A percentile compares a stretch with the other conserved stretches of the same genome.
Conservation (phyloP, 1,140 invertebrate species). For the Ceratosolen solmsi region DNA sequence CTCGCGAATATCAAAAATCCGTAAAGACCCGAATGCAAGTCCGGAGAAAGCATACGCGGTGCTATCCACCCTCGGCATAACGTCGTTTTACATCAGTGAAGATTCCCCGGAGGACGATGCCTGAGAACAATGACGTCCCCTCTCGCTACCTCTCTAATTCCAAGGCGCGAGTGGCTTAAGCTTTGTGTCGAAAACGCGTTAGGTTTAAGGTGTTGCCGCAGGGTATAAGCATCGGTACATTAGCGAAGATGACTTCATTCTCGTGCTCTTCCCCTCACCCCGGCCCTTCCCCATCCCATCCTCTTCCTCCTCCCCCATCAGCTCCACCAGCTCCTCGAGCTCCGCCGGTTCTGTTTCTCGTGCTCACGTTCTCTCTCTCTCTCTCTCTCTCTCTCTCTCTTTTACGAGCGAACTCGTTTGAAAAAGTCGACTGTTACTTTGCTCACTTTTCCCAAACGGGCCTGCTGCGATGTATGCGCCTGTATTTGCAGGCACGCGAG, state of each 20-base stretch:
- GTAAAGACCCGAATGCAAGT: not conserved
- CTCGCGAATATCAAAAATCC: not conserved
- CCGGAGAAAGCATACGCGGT: too few relatives aligned
- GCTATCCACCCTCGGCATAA: not conserved
- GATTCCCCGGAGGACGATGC: not conserved
- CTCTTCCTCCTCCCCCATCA: not conserved
- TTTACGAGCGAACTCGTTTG: not conserved
- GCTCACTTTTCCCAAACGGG: too few relatives aligned
- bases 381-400: not conserved
- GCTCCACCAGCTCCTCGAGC: not conserved
- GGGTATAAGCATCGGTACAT: conserved; percentile 66
- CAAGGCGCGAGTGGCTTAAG: not conserved
- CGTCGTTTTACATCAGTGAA: not conserved
- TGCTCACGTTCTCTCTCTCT: not conserved
- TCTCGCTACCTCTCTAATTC: not conserved
- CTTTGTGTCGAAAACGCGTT: conserved; percentile 55
- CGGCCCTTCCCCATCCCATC: not conserved
- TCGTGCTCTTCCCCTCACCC: conserved; percentile 22
- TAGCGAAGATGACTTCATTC: conserved; percentile 67
- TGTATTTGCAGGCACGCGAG: not conserved
- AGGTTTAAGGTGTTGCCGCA: conserved; percentile 53
- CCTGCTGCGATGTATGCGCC: too few relatives aligned
- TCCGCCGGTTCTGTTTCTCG: not conserved
- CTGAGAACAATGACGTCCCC: conserved; percentile 5
- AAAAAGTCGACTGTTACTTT: conserved; percentile 2